Conservation (phyloP, 53 echinoderm and acorn worm genomes). For the Arbacia lixula region DNA sequence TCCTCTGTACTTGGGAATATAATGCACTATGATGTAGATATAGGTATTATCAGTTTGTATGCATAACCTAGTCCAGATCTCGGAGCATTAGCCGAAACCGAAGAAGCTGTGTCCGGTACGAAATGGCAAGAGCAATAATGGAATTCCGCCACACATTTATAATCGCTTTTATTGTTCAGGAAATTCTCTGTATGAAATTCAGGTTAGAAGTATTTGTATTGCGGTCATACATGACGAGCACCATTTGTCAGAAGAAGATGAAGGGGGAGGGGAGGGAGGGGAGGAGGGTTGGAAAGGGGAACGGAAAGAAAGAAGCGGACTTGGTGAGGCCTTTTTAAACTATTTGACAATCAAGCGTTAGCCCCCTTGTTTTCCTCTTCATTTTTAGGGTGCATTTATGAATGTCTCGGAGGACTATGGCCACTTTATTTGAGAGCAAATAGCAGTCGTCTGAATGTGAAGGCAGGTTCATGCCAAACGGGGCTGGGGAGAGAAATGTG, state of each 20-base stretch:
- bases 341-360: slow-evolving; percentile 15
- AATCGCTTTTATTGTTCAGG: background rate
- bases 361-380: slow-evolving; percentile 1
- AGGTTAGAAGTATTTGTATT: slow-evolving; percentile 37
- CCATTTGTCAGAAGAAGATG: no score
- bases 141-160: slow-evolving; percentile 22
- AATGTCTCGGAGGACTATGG: slow-evolving; percentile 19
- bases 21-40: no score
- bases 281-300: background rate
- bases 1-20: no score
- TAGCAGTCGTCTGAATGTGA: slow-evolving; percentile 7
- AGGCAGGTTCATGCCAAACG: no score
- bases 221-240: background rate
- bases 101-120: no score
- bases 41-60: no score
- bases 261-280: slow-evolving; percentile 6
- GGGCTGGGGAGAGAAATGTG: no score
- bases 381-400: slow-evolving; percentile 3
- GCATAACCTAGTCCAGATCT: no score
- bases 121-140: no score
- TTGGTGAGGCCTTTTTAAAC: background rate
- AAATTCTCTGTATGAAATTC: background rate
- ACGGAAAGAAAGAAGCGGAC: background rate
- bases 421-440: slow-evolving; percentile 48
- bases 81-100: no score